Evolutionary conservation across 2,888 invertebrate species (phyloP).

Genomic region (Chloromyia formosa): DNA sequence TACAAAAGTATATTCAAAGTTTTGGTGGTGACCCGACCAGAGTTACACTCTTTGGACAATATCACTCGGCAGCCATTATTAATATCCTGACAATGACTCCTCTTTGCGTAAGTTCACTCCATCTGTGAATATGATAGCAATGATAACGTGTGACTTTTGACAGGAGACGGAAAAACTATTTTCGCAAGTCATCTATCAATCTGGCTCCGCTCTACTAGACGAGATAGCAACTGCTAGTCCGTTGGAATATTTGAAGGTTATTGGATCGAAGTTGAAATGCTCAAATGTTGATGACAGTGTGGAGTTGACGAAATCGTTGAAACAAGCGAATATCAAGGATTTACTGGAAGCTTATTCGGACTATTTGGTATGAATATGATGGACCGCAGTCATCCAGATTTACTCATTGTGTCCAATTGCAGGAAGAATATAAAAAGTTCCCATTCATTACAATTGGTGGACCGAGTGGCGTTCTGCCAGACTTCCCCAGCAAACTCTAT

Average conservation of each 20-base stretch:
- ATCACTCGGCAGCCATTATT: conserved; percentile 62
- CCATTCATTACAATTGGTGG: conserved; percentile 36
- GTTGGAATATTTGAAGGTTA: conserved; percentile 55
- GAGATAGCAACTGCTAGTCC: conserved; percentile 61
- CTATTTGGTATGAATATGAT: conserved; percentile 9
- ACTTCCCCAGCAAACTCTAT: conserved; percentile 31
- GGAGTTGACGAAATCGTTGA: conserved; percentile 57
- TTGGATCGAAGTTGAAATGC: conserved; percentile 59
- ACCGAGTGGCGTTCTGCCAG: conserved; percentile 29
- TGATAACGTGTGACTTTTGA: not conserved
- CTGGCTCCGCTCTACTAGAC: conserved; percentile 62
- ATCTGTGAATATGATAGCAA: not conserved
- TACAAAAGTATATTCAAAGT: conserved; percentile 59
- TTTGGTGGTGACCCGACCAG: conserved; percentile 63
- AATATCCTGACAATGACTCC: conserved; percentile 59
- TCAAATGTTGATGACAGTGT: conserved; percentile 50
- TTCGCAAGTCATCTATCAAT: conserved; percentile 62
- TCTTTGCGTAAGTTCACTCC: conserved; percentile 50
- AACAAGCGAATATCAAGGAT: conserved; percentile 42
- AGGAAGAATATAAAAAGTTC: conserved; percentile 20
- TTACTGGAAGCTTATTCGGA: conserved; percentile 4
- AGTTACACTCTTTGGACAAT: conserved; percentile 64
- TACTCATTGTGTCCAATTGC: not conserved
- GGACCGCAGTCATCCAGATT: not conserved
- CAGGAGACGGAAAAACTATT: conserved; percentile 59